These are phyloP conservation scores for Rhagophthalmus giganteus DNA, from an alignment of 2,888 invertebrate species.

Conservation along the genomic window DNA sequence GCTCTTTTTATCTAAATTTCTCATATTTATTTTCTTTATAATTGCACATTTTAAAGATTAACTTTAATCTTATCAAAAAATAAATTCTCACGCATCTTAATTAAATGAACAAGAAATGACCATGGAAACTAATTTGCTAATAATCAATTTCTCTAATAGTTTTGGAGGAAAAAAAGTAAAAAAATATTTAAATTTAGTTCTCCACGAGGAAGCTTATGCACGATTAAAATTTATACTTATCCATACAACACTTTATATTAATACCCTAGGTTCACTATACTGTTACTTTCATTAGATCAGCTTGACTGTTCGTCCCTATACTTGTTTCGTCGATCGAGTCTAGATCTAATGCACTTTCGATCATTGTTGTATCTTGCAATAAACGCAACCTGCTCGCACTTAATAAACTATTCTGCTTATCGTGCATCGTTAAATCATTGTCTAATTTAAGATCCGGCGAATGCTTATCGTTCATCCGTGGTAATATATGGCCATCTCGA, in stretches of 20 bases:
- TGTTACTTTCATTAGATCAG: slow-evolving; percentile 64
- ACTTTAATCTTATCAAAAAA: slow-evolving; percentile 28
- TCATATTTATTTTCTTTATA: slow-evolving; percentile 7
- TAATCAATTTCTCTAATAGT: slow-evolving; percentile 2
- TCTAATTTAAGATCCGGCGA: slow-evolving; percentile 44
- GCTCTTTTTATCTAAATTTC: slow-evolving; percentile 11
- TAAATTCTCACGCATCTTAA: slow-evolving; percentile 20
- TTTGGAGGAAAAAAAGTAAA: no score
- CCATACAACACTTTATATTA: slow-evolving; percentile 5
- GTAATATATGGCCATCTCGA: slow-evolving; percentile 48
- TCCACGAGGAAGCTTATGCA: slow-evolving; percentile 10
- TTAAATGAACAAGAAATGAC: slow-evolving; percentile 9
- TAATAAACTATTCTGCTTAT: slow-evolving; percentile 58
- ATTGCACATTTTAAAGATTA: slow-evolving; percentile 26
- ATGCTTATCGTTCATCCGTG: slow-evolving; percentile 41
- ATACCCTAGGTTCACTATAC: slow-evolving; percentile 12
- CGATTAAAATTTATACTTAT: slow-evolving; percentile 5
- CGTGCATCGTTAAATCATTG: slow-evolving; percentile 52
- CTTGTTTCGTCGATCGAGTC: slow-evolving; percentile 81
- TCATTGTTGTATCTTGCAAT: slow-evolving; percentile 87
- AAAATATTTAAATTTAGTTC: slow-evolving; percentile 7
- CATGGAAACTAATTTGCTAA: slow-evolving; percentile 17
- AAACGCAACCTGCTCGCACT: slow-evolving; percentile 76
- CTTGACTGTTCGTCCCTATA: slow-evolving; percentile 69
- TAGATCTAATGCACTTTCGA: slow-evolving; percentile 85